Percentiles rank a stretch among this genome's conserved stretches.
Evolutionary conservation across 2,797 vertebrate species (phyloP).

Genomic region (Melanotaenia pygmaea): DNA sequence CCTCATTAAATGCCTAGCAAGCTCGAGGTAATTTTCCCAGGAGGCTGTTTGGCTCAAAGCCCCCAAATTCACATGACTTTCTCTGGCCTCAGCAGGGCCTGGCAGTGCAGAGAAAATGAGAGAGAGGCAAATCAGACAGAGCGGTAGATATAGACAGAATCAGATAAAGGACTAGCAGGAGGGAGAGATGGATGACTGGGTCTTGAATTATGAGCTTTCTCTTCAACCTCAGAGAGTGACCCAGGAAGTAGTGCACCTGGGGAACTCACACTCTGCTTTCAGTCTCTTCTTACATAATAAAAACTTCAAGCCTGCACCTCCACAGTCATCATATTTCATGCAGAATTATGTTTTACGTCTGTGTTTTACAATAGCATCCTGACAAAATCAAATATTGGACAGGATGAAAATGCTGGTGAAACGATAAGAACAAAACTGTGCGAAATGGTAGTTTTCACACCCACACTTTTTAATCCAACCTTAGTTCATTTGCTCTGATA

Average conservation of each 20-base stretch:
- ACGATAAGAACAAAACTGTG: neutral
- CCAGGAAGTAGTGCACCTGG: slow-evolving; percentile 23
- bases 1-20: slow-evolving; percentile 71
- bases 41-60: slow-evolving; percentile 65
- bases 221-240: slow-evolving; percentile 49
- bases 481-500: too few relatives aligned
- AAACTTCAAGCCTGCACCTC: slow-evolving; percentile 13
- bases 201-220: slow-evolving; percentile 56
- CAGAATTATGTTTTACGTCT: slow-evolving; percentile 4
- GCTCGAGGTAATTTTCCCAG: slow-evolving; percentile 68
- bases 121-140: slow-evolving; percentile 9
- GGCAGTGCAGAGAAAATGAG: slow-evolving; percentile 31
- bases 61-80: slow-evolving; percentile 60
- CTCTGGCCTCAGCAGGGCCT: slow-evolving; percentile 53
- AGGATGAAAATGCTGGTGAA: neutral
- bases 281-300: slow-evolving; percentile 35
- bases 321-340: slow-evolving; percentile 34
- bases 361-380: slow-evolving; percentile 13
- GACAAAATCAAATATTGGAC: slow-evolving; percentile 1
- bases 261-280: slow-evolving; percentile 32
- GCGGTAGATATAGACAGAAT: slow-evolving; percentile 44
- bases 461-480: neutral
- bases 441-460: neutral
- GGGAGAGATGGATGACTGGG: slow-evolving; percentile 50
- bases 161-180: slow-evolving; percentile 42